Evolutionary conservation across 2,797 vertebrate species (phyloP).

Genomic region (Dipus sagitta): DNA sequence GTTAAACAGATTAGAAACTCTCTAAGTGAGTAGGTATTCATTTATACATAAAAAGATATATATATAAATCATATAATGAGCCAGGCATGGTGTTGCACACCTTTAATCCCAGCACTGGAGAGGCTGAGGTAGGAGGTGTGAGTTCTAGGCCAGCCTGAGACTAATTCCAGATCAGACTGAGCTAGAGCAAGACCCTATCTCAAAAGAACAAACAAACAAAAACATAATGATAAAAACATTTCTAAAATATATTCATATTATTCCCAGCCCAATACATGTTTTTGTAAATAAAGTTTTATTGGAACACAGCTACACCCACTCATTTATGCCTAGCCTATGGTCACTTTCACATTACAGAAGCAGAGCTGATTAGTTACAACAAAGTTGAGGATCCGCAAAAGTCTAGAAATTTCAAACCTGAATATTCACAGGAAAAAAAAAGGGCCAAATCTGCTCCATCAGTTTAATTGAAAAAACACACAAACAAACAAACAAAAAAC

Average conservation of each 20-base stretch:
- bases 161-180: too few species aligned
- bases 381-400: neutral
- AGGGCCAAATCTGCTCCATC: neutral
- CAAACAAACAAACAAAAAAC: too few species aligned
- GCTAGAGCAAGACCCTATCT: too few species aligned
- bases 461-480: slow-evolving; percentile 1
- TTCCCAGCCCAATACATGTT: neutral
- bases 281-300: neutral
- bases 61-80: neutral
- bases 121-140: too few species aligned
- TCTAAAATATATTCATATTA: neutral
- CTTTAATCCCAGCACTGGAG: too few species aligned
- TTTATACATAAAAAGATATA: too few species aligned
- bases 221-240: neutral
- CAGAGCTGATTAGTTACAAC: neutral
- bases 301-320: neutral
- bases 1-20: slow-evolving; percentile 48
- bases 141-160: too few species aligned
- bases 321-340: neutral
- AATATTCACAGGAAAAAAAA: neutral
- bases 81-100: too few species aligned
- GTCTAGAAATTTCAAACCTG: neutral
- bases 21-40: neutral
- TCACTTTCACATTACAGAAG: neutral
- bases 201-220: too few species aligned